phyloP scores from a whole-genome alignment of 1,140 invertebrate species.

The Drosophila virilis region DNA sequence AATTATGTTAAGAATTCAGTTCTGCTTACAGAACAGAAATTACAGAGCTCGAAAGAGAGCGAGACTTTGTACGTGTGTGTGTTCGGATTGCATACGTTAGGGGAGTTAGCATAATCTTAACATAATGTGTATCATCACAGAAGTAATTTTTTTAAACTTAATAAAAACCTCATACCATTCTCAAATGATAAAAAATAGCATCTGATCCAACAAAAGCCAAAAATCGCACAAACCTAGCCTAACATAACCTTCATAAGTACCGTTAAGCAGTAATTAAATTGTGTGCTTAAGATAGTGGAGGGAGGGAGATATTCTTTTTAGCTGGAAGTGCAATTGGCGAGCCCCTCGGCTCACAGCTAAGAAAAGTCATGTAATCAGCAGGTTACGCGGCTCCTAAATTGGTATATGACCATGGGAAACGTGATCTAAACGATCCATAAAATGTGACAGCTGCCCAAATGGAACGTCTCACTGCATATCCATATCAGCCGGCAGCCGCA shows the following conservation, averaged over 20 bases:
- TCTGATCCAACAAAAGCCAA: too few relatives aligned
- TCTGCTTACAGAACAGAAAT: too few relatives aligned
- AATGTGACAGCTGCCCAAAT: slow-evolving; percentile 31
- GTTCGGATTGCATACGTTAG: too few relatives aligned
- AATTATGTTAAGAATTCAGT: too few relatives aligned
- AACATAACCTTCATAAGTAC: neutral
- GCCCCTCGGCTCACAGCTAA: slow-evolving; percentile 7
- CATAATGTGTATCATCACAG: too few relatives aligned
- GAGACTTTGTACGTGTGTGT: too few relatives aligned
- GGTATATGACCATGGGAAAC: slow-evolving; percentile 24
- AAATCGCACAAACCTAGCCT: neutral
- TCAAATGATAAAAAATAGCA: too few relatives aligned
- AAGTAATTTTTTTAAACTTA: too few relatives aligned
- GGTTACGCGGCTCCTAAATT: slow-evolving; percentile 37
- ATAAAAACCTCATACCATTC: too few relatives aligned
- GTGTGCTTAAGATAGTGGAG: neutral
- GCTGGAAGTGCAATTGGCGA: slow-evolving; percentile 2
- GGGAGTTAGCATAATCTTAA: too few relatives aligned
- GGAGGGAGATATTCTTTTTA: neutral
- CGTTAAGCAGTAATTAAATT: neutral
- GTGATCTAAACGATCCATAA: slow-evolving; percentile 43
- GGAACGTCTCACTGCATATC: slow-evolving; percentile 8
- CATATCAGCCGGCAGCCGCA: slow-evolving; percentile 43
- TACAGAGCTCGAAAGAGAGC: too few relatives aligned
- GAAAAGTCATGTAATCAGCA: slow-evolving; percentile 18